Evolutionary conservation across 2,888 invertebrate genomes (phyloP).

Genomic region (Diarsia mendica): DNA sequence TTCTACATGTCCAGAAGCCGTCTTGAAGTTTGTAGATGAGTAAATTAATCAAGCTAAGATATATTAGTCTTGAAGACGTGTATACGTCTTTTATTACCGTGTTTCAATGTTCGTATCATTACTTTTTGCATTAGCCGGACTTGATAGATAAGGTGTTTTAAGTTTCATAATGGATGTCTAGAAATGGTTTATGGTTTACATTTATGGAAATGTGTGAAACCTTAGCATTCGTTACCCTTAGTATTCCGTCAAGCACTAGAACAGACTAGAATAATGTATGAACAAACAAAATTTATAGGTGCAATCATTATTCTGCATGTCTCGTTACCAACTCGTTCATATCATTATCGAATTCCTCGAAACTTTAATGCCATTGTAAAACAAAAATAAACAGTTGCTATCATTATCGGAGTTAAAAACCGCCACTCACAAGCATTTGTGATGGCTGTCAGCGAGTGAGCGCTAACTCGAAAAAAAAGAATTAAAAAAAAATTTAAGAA

Average conservation of each 20-base stretch:
- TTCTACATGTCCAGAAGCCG: background rate
- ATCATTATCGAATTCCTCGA: conserved; percentile 62
- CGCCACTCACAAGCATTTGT: conserved; percentile 66
- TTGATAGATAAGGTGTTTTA: conserved; percentile 4
- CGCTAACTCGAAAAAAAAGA: conserved; percentile 61
- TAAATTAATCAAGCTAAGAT: background rate
- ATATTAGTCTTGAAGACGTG: background rate
- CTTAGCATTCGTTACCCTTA: conserved; percentile 6
- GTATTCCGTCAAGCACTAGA: conserved; percentile 18
- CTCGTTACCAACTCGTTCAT: conserved; percentile 54
- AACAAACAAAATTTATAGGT: conserved; percentile 41
- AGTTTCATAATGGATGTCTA: conserved; percentile 8
- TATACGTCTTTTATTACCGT: background rate
- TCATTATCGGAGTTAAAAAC: conserved; percentile 68
- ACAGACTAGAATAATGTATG: conserved; percentile 49
- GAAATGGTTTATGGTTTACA: conserved; percentile 29
- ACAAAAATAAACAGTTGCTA: conserved; percentile 68
- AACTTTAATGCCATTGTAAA: conserved; percentile 64
- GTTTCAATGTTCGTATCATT: background rate
- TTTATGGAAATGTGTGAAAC: conserved; percentile 19
- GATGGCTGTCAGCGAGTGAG: conserved; percentile 65
- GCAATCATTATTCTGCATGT: conserved; percentile 54
- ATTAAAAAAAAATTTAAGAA: conserved; percentile 62
- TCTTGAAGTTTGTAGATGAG: background rate
- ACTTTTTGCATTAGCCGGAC: background rate